Evolutionary conservation across 2,888 invertebrate genomes (phyloP), one percentile per base, ranked within the genome.

Genomic region (Eremobia ochroleuca): DNA sequence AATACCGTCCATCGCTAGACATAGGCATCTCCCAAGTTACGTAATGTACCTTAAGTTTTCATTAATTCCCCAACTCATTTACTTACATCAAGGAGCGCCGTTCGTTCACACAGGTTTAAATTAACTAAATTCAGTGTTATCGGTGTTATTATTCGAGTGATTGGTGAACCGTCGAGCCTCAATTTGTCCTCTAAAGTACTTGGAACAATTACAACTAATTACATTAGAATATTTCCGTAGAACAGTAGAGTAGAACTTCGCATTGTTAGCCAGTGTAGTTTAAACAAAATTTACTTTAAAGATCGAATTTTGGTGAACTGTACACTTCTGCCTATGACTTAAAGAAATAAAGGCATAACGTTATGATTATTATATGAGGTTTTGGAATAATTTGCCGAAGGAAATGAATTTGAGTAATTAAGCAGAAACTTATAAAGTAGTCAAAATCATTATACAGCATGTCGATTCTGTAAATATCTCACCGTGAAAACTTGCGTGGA

Each of bases 91-190:
- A 83, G 80, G 86, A 74, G 80, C 31, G 85, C 71, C 80, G 18
- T 52, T 31, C 58, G 40, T 25, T 43, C 55, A 72, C 64, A 62
- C 61, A 62, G 18, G 59, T 75, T 75, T 83, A 79, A 79, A 86
- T 86, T 83, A 86, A 83, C 76, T 76, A 80, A 80, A 77, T 78
- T 43, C 73, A 52, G 15, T 62, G 46, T 76, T 77, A 31, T 73
- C 72, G 66, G 28, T 71, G 65, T 77, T 77, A 83, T 78, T 79
- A 69, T 70, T 76, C 65, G 55, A 78, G 74, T 85, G 74, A 85
- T 75, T 73, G 65, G 74, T 31, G 62, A 37, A 46, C 69, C 37
- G 40, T 62, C 49, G 21, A 73, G 43, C 58, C 76, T 64, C 49
- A 52, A 70, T 79, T 31, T 64, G 59, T 55, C n/a, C 62, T 59